A percentile compares a stretch with the other conserved stretches of the same genome.
These are phyloP conservation scores for Catagonus wagneri DNA, from an alignment of 2,113 vertebrate genomes.

Conservation along the genomic window DNA sequence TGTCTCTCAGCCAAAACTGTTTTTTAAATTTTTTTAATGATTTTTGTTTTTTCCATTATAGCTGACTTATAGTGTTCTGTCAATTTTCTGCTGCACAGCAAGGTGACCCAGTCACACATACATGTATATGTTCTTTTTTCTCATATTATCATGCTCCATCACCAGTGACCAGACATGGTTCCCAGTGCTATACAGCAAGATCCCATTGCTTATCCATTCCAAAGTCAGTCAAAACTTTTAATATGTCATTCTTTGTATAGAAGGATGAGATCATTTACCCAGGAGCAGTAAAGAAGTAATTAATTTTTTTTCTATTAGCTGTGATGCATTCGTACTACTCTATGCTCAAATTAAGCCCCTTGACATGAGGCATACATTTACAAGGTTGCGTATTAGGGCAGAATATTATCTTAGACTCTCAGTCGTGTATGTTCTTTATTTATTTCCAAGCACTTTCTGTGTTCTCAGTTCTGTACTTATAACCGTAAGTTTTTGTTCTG, in stretches of 20 bases:
- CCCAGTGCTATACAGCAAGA: no score
- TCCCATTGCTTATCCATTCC: no score
- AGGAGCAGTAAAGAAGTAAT: neutral
- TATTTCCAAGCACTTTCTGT: neutral
- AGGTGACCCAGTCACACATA: no score
- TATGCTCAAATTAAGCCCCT: neutral
- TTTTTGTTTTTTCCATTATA: no score
- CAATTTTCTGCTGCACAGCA: no score
- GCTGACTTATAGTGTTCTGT: no score
- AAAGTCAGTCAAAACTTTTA: no score
- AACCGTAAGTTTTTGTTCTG: neutral
- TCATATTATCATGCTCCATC: no score
- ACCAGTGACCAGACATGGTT: no score
- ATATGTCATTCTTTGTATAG: neutral
- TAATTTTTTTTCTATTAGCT: constrained; percentile 31
- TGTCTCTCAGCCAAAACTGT: constrained; percentile 33
- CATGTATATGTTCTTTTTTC: no score
- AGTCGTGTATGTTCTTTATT: neutral
- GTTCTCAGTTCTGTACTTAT: neutral
- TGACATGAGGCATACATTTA: neutral
- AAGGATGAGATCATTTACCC: neutral
- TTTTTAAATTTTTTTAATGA: no score
- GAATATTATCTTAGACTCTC: neutral
- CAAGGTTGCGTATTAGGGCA: neutral
- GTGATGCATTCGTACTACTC: neutral